phyloP scores from a whole-genome alignment of 2,797 vertebrate genomes.

The Halcyon smyrnensis region DNA sequence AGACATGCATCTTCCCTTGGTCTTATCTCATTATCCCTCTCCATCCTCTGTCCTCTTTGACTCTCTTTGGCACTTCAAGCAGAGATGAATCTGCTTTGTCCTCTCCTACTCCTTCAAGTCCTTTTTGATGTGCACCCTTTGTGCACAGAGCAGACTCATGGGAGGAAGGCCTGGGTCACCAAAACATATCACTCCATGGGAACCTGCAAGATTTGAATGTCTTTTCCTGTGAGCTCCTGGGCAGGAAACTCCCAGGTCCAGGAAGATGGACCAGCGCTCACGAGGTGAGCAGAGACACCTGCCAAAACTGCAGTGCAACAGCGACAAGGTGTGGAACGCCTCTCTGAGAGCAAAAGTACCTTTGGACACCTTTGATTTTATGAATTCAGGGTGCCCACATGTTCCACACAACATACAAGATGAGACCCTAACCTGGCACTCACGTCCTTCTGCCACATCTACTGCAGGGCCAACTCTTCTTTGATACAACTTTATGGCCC shows the following conservation, averaged over 20 bases:
- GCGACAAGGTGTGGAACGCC: fast-evolving
- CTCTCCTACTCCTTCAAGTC: not conserved
- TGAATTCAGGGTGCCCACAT: not conserved
- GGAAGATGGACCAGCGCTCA: not conserved
- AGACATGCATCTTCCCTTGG: not conserved
- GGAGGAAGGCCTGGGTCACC: not conserved
- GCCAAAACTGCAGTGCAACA: not conserved
- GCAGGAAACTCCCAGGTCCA: not conserved
- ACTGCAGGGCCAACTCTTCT: not conserved
- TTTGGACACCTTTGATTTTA: not conserved
- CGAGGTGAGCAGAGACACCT: not conserved
- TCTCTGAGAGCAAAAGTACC: not conserved
- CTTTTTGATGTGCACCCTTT: not conserved
- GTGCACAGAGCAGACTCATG: fast-evolving
- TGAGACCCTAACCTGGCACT: not conserved
- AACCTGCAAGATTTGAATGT: not conserved
- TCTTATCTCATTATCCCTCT: not conserved
- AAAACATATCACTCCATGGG: fast-evolving
- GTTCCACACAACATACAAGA: not conserved
- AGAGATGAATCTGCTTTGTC: not conserved
- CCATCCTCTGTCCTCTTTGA: not conserved
- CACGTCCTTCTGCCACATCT: not conserved
- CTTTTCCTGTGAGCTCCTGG: not conserved
- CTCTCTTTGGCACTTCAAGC: not conserved
- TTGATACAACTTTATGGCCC: not conserved